Conservation (phyloP, 2,113 vertebrate species). For the Sinocyclocheilus grahami region DNA sequence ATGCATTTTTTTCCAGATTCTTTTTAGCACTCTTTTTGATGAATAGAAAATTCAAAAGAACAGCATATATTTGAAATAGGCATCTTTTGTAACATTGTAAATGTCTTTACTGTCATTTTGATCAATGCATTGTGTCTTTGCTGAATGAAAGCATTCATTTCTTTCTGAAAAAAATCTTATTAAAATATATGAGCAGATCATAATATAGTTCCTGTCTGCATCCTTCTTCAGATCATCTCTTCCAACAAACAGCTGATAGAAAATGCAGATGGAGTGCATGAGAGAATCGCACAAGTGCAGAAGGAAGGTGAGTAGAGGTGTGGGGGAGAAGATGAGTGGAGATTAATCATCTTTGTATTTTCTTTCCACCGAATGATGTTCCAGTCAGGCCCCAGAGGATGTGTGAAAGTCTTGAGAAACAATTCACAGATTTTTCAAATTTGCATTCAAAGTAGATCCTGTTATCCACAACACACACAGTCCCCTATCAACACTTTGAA, state of each 20-base stretch:
- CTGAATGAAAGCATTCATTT: not conserved
- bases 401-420: not conserved
- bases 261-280: conserved; percentile 84
- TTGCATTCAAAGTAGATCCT: not conserved
- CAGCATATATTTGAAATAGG: not conserved
- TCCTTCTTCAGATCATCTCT: conserved; percentile 85
- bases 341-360: conserved; percentile 1
- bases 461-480: conserved; percentile 8
- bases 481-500: not conserved
- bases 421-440: not conserved
- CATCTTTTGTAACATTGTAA: not conserved
- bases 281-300: conserved; percentile 91
- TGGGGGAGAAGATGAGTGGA: not conserved
- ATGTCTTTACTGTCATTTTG: not conserved
- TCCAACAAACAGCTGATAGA: conserved; percentile 92
- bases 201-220: conserved; percentile 34
- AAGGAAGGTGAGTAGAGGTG: conserved; percentile 75
- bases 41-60: not conserved
- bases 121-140: not conserved
- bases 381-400: not conserved
- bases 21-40: not conserved
- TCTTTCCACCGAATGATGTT: not conserved
- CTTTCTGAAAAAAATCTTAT: not conserved
- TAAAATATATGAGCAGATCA: not conserved
- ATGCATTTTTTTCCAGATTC: not conserved